Evolutionary conservation across 2,113 vertebrate genomes (phyloP).

Genomic region (Craseonycteris thonglongyai): DNA sequence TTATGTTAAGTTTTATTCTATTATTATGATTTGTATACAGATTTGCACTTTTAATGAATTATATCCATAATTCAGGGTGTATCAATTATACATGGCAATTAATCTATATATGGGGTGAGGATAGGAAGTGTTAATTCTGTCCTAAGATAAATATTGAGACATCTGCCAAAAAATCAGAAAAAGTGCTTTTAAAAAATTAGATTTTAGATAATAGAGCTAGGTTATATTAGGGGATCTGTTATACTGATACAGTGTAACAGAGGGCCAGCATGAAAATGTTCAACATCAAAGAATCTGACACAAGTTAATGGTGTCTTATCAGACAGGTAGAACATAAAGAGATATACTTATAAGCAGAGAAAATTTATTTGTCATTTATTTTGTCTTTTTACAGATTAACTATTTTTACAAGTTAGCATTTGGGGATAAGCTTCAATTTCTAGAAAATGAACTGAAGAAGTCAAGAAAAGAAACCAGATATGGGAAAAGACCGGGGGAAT

Average conservation of each 20-base stretch:
- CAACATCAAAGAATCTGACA: background rate
- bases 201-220: background rate
- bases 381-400: background rate
- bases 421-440: background rate
- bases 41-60: background rate
- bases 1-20: background rate
- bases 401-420: background rate
- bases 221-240: background rate
- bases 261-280: background rate
- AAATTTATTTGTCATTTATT: background rate
- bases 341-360: background rate
- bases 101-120: background rate
- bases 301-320: background rate
- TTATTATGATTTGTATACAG: background rate
- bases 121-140: background rate
- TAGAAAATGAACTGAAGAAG: background rate
- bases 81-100: background rate
- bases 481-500: background rate
- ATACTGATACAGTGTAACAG: background rate
- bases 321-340: background rate
- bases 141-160: background rate
- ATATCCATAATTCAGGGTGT: background rate
- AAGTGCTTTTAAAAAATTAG: background rate
- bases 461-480: background rate
- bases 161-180: background rate